Evolutionary conservation across 2,888 invertebrate species (phyloP), one percentile per base, ranked within the genome.

Genomic region (Sycophila texana): DNA sequence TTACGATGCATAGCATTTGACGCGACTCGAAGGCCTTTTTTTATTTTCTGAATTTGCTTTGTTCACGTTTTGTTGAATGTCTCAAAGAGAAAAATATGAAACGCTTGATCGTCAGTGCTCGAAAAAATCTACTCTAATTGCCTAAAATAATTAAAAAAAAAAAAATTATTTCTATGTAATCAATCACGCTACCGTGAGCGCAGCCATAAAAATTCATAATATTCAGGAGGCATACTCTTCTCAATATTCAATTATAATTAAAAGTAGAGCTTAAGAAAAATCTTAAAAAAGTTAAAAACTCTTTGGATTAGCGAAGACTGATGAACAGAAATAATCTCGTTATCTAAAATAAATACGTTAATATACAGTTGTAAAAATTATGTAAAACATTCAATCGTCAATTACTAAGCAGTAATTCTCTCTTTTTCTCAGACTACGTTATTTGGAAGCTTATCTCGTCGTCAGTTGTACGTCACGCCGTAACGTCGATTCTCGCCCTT

Each of bases 331-430:
- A 61, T 75, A 74, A 81, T 79, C 51, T 76, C 74, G 57, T 63
- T 65, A 73, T 78, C 61, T 76, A 73, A 79, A 81, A 79, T 81
- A 79, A 79, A 79, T 77, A 71, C 61, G 60, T 61, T 68, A 76
- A 78, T 78, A 49, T 76, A 79, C 72, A 81, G 22, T 76, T 53
- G 77, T 81, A 81, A 81, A 81, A 81, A 81, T 81, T 60, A 75
- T 75, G 63, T 73, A 75, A 78, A 75, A 74, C 65, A 58, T 71
- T 81, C 49, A 67, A 77, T 70, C 58, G 14, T 70, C n/a, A 18
- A 79, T 78, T 74, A 63, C 74, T 74, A 51, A 13, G 4, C 53
- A 61, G 68, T 63, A 73, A 68, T 51, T 55, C 63, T 58, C 39
- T 74, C 55, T 30, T 26, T 73, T 51, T 63, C 55, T 72, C 70